Conservation (phyloP, 2,113 vertebrate genomes). For the Hirundichthys speculiger region DNA sequence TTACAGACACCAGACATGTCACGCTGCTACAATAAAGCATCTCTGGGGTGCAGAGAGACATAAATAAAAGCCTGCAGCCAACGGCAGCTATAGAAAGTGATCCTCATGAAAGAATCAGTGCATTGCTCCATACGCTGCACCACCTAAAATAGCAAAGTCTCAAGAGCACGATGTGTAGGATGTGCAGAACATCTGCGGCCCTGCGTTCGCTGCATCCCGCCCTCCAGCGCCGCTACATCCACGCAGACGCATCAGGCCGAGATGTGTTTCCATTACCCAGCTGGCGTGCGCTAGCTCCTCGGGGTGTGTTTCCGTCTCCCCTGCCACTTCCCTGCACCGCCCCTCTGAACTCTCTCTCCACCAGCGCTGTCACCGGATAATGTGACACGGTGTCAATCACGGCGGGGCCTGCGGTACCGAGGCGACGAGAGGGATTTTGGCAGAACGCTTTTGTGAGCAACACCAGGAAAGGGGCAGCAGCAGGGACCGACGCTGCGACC, state of each 20-base stretch:
- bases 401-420: constrained; percentile 61
- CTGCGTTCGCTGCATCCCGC: constrained; percentile 49
- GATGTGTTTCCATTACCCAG: constrained; percentile 43
- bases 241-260: constrained; percentile 7
- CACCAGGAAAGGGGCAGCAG: constrained; percentile 72
- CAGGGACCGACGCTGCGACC: constrained; percentile 52
- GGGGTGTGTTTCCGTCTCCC: constrained; percentile 59
- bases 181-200: constrained; percentile 76
- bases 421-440: constrained; percentile 68
- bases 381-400: constrained; percentile 78
- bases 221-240: constrained; percentile 21
- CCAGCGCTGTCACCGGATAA: constrained; percentile 68
- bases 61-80: constrained; percentile 46
- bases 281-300: constrained; percentile 55
- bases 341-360: constrained; percentile 55
- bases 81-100: constrained; percentile 31
- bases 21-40: constrained; percentile 12
- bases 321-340: constrained; percentile 69
- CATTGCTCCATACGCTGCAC: constrained; percentile 39
- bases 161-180: constrained; percentile 41
- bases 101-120: constrained; percentile 43
- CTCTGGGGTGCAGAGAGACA: constrained; percentile 36
- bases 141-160: constrained; percentile 70
- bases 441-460: constrained; percentile 70
- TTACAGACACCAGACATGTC: constrained; percentile 12